A percentile compares a stretch with the other conserved stretches of the same genome.
phyloP scores from a whole-genome alignment of 2,888 invertebrate species.

The Chrysolina haemoptera region DNA sequence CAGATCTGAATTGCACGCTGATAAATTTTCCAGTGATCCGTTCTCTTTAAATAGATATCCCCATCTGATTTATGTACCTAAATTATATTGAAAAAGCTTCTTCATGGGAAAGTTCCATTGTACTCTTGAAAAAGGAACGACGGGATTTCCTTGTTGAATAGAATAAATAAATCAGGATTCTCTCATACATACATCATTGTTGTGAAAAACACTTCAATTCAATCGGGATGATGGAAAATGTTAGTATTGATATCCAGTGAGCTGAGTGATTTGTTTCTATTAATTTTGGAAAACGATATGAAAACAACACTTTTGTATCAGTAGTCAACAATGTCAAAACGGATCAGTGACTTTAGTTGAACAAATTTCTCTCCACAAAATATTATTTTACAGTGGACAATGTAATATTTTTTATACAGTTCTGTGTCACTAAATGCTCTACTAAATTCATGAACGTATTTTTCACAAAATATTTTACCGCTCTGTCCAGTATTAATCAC shows the following conservation, averaged over 20 bases:
- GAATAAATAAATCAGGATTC: conserved; percentile 12
- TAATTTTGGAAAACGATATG: background rate
- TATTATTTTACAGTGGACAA: too few species aligned
- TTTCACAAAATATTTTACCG: too few species aligned
- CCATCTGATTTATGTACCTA: conserved; percentile 6
- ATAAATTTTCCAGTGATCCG: background rate
- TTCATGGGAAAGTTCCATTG: conserved; percentile 1
- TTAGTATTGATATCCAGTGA: background rate
- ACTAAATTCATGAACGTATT: too few species aligned
- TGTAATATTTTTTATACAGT: too few species aligned
- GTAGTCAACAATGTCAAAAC: too few species aligned
- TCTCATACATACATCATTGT: conserved; percentile 4
- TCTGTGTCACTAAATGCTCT: too few species aligned
- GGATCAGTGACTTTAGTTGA: too few species aligned
- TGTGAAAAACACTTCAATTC: conserved; percentile 3
- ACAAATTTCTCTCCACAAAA: too few species aligned
- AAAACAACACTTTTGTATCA: too few species aligned
- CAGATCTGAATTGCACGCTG: background rate
- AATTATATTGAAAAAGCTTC: conserved; percentile 1
- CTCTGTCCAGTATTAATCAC: background rate
- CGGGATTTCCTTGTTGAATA: conserved; percentile 1
- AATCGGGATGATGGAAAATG: background rate
- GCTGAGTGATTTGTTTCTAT: background rate
- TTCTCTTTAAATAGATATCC: background rate
- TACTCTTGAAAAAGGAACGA: background rate